Conservation (phyloP, 1,140 invertebrate species). For the Drosophila repletoides region DNA sequence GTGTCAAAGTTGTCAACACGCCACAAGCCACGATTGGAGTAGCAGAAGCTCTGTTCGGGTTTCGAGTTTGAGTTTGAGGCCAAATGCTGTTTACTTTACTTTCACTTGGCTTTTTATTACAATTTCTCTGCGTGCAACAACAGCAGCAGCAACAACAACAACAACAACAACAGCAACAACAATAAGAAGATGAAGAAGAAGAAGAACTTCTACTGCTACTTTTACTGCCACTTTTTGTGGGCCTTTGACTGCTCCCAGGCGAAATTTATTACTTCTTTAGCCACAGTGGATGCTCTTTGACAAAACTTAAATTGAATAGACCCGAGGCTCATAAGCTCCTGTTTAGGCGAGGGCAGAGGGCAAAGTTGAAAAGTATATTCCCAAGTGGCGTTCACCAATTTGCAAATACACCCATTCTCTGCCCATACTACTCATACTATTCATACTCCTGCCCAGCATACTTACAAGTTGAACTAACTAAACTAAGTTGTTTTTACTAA, state of each 20-base stretch:
- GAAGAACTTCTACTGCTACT: background rate
- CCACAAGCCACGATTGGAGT: constrained; percentile 44
- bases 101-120: constrained; percentile 47
- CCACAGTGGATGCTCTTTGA: constrained; percentile 41
- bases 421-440: background rate
- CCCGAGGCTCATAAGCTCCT: background rate
- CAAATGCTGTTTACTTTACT: constrained; percentile 50
- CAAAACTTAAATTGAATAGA: constrained; percentile 43
- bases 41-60: background rate
- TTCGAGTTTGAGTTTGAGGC: constrained; percentile 22
- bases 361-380: constrained; percentile 23
- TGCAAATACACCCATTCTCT: too few relatives aligned
- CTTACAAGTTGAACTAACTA: too few relatives aligned
- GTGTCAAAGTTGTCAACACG: constrained; percentile 53
- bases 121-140: constrained; percentile 24
- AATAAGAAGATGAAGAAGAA: background rate
- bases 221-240: constrained; percentile 6
- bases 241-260: constrained; percentile 27
- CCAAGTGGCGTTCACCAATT: constrained; percentile 8
- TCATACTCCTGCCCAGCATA: background rate
- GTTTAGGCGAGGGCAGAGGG: background rate
- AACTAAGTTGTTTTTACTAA: too few relatives aligned
- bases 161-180: background rate
- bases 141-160: background rate
- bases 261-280: constrained; percentile 46